These are phyloP conservation scores for Cheirogaleus medius DNA, from an alignment of 2,113 vertebrate species.

Conservation along the genomic window DNA sequence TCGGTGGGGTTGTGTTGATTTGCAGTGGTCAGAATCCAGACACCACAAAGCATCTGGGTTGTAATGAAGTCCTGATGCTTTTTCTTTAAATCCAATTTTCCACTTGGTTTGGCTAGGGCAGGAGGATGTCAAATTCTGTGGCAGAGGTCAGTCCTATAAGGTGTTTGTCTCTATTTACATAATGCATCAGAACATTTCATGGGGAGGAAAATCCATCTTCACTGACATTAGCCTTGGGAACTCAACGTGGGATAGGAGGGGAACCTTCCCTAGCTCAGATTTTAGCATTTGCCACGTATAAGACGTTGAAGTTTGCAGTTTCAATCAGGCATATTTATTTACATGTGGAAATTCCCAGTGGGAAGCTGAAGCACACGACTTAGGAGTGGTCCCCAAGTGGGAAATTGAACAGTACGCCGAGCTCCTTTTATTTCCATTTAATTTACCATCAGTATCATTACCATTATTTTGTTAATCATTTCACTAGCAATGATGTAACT, in stretches of 20 bases:
- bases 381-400: conserved; percentile 66
- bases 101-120: conserved; percentile 70
- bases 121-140: conserved; percentile 43
- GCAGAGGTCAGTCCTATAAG: conserved; percentile 73
- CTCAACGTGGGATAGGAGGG: background rate
- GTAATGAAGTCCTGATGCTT: conserved; percentile 60
- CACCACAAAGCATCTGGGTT: conserved; percentile 38
- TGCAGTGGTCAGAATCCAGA: background rate
- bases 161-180: conserved; percentile 65
- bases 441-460: conserved; percentile 66
- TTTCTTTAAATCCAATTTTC: conserved; percentile 78
- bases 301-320: background rate
- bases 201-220: conserved; percentile 19
- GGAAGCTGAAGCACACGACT: conserved; percentile 52
- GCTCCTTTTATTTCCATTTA: conserved; percentile 77
- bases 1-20: background rate
- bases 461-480: conserved; percentile 74
- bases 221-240: conserved; percentile 37
- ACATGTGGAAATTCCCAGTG: conserved; percentile 58
- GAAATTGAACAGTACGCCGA: conserved; percentile 68
- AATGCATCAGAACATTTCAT: conserved; percentile 49
- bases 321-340: conserved; percentile 59
- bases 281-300: background rate
- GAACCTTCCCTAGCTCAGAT: background rate
- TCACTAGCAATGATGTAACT: conserved; percentile 63